These are phyloP conservation scores for Rhinoptilus africanus DNA, from an alignment of 2,113 vertebrate genomes.

Conservation along the genomic window DNA sequence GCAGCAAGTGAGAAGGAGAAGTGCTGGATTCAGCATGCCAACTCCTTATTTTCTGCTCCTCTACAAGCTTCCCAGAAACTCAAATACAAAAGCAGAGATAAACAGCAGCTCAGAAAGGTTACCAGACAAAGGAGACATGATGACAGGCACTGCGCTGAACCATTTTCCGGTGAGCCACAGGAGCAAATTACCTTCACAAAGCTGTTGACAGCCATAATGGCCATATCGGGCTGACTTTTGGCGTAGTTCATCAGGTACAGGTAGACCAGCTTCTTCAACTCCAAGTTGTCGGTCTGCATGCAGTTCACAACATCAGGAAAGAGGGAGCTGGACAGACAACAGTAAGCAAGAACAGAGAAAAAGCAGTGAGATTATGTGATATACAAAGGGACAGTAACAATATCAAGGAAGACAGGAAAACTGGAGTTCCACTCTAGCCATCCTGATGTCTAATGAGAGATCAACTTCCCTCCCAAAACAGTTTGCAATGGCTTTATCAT, in stretches of 20 bases:
- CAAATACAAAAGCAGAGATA: background rate
- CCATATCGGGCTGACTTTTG: conserved; percentile 99
- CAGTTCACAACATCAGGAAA: conserved; percentile 99
- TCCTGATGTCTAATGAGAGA: background rate
- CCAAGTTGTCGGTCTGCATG: conserved; percentile 99
- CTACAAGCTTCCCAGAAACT: background rate
- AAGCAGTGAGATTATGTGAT: background rate
- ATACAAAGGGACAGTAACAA: background rate
- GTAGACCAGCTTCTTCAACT: conserved; percentile 97
- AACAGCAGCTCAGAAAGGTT: background rate
- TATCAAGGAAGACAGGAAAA: background rate
- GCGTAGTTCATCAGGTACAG: conserved; percentile 99
- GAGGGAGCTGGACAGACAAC: conserved; percentile 79
- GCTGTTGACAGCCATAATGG: conserved; percentile 99
- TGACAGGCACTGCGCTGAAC: background rate
- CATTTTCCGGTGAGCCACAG: background rate
- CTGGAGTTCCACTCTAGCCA: background rate
- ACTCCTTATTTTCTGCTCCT: background rate
- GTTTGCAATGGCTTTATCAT: background rate
- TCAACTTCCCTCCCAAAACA: background rate
- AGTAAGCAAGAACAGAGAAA: background rate
- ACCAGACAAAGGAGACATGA: background rate
- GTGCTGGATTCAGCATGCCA: background rate
- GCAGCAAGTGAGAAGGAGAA: background rate
- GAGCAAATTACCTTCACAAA: conserved; percentile 90